A percentile compares a stretch with the other conserved stretches of the same genome.
Conservation (phyloP, 2,113 vertebrate genomes). For the Scartelaos histophorus region DNA sequence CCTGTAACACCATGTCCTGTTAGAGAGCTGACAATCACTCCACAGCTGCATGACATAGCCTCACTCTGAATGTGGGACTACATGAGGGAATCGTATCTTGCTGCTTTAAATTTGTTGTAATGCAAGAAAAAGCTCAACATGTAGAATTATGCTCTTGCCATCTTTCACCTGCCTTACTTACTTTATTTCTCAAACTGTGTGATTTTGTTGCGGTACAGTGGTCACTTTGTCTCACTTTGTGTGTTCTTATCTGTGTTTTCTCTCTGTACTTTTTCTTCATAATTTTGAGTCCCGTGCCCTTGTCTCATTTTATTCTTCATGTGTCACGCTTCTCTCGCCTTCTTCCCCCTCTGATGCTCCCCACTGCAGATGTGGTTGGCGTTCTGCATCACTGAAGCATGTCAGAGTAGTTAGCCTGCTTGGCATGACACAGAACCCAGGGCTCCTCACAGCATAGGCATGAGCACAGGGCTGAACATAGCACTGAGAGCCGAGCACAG, state of each 20-base stretch:
- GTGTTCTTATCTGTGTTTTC: neutral
- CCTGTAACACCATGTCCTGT: no score
- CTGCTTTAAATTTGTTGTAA: neutral
- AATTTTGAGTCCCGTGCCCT: neutral
- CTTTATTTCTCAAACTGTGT: neutral
- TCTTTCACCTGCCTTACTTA: neutral
- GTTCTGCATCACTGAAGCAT: conserved; percentile 68
- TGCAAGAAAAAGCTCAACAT: neutral
- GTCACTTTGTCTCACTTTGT: conserved; percentile 2
- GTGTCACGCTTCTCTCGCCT: conserved; percentile 21
- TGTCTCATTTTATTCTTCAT: neutral
- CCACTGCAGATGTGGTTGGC: conserved; percentile 61
- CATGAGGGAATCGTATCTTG: neutral
- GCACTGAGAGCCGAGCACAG: neutral
- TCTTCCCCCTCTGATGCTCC: conserved; percentile 32
- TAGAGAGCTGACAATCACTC: no score
- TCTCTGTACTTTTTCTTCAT: neutral
- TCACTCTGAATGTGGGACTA: neutral
- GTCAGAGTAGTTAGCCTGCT: conserved; percentile 68
- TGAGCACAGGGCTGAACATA: no score
- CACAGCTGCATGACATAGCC: neutral
- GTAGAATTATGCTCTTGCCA: neutral
- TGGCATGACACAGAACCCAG: conserved; percentile 63
- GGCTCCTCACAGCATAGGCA: conserved; percentile 42
- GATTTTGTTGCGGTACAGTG: conserved; percentile 7